These are phyloP conservation scores for Arothron firmamentum DNA, from an alignment of 2,113 vertebrate genomes.

Conservation along the genomic window DNA sequence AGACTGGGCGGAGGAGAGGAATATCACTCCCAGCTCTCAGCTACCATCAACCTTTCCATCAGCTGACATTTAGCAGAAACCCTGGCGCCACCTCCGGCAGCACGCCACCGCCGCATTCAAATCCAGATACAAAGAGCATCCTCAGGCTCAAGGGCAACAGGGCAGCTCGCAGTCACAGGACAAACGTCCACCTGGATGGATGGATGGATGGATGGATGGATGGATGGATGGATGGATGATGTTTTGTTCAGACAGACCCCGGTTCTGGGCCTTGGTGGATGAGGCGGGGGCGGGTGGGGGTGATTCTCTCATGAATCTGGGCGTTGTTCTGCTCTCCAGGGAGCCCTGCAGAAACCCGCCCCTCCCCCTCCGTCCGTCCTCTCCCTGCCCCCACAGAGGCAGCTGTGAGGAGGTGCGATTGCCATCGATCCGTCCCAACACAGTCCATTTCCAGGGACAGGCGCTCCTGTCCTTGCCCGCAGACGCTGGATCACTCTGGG, in stretches of 20 bases:
- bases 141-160: too few relatives aligned
- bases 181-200: too few relatives aligned
- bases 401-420: slow-evolving; percentile 58
- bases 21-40: slow-evolving; percentile 63
- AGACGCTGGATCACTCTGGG: slow-evolving; percentile 14
- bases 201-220: slow-evolving; percentile 1
- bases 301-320: slow-evolving; percentile 45
- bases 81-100: too few relatives aligned
- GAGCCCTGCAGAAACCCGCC: slow-evolving; percentile 3
- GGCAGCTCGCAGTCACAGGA: too few relatives aligned
- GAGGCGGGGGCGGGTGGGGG: slow-evolving; percentile 4
- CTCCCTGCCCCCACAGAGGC: slow-evolving; percentile 27
- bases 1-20: slow-evolving; percentile 36
- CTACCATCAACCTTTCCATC: slow-evolving; percentile 62
- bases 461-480: slow-evolving; percentile 25
- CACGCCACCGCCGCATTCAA: too few relatives aligned
- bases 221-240: background rate
- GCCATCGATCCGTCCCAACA: slow-evolving; percentile 60
- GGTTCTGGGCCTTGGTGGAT: slow-evolving; percentile 16
- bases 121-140: too few relatives aligned
- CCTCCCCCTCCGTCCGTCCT: slow-evolving; percentile 5
- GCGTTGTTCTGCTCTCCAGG: slow-evolving; percentile 35
- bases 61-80: slow-evolving; percentile 19
- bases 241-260: slow-evolving; percentile 15
- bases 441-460: slow-evolving; percentile 39